These are phyloP conservation scores for Horisme vitalbata DNA, from an alignment of 2,888 invertebrate species.

Conservation along the genomic window DNA sequence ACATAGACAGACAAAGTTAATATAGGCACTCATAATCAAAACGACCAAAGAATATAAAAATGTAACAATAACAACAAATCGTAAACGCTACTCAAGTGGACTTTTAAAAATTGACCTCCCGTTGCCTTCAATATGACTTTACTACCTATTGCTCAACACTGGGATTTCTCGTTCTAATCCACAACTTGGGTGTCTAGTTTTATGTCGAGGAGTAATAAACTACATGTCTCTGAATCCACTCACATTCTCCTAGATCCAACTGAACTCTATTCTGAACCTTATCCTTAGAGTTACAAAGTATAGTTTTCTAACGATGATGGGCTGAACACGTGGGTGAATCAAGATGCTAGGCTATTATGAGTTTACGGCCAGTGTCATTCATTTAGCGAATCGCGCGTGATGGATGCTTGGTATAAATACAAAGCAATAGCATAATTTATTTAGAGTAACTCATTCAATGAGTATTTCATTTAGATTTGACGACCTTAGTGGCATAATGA, in stretches of 20 bases:
- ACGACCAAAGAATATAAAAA: constrained; percentile 51
- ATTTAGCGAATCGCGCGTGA: constrained; percentile 69
- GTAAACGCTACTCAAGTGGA: constrained; percentile 59
- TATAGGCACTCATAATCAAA: constrained; percentile 36
- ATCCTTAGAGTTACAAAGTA: constrained; percentile 32
- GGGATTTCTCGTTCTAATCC: constrained; percentile 65
- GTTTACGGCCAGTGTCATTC: constrained; percentile 71
- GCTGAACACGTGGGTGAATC: constrained; percentile 68
- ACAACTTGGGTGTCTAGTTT: constrained; percentile 80
- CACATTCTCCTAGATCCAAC: constrained; percentile 22
- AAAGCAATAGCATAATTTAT: constrained; percentile 3
- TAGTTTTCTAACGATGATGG: constrained; percentile 17
- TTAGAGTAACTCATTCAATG: background rate
- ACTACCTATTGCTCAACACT: constrained; percentile 62
- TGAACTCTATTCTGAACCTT: constrained; percentile 43
- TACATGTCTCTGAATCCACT: constrained; percentile 49
- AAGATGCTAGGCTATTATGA: constrained; percentile 56
- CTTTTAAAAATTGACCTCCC: constrained; percentile 70
- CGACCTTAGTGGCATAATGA: too few species aligned
- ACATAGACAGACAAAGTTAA: too few species aligned
- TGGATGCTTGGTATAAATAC: constrained; percentile 43
- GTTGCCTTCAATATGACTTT: constrained; percentile 47
- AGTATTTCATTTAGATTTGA: background rate
- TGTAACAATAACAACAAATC: constrained; percentile 73
- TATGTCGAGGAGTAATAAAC: constrained; percentile 72